phyloP scores from a whole-genome alignment of 2,888 invertebrate genomes.

The Thelaira solivaga region DNA sequence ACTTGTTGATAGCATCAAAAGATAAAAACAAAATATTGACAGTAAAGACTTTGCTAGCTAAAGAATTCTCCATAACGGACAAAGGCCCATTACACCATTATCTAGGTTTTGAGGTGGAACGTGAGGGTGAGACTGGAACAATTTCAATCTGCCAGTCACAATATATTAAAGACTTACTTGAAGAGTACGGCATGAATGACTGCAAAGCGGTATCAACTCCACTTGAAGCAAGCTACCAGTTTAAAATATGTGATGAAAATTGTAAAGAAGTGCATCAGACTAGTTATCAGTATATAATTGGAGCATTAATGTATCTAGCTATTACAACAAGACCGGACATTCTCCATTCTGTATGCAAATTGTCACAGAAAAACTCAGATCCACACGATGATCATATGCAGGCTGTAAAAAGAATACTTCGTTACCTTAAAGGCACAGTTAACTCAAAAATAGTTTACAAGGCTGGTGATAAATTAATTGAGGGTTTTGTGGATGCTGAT shows the following conservation, averaged over 20 bases:
- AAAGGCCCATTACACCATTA: neutral
- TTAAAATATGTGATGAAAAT: neutral
- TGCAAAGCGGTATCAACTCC: neutral
- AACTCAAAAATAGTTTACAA: neutral
- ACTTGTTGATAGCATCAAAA: neutral
- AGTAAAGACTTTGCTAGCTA: neutral
- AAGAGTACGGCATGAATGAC: neutral
- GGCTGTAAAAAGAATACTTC: neutral
- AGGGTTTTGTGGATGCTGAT: neutral
- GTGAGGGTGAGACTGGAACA: no score
- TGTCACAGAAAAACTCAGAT: neutral
- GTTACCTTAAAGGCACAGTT: neutral
- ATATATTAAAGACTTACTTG: neutral
- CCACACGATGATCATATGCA: neutral
- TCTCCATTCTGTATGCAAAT: no score
- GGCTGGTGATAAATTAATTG: neutral
- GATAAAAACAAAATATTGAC: neutral
- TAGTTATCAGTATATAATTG: neutral
- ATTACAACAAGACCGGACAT: no score
- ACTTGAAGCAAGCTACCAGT: neutral
- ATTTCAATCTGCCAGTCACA: neutral
- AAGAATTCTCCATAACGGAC: neutral
- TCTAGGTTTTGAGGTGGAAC: neutral
- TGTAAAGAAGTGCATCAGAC: neutral
- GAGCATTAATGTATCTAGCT: neutral